Conservation (phyloP, 2,888 invertebrate species). For the Lasioglossum morio region DNA sequence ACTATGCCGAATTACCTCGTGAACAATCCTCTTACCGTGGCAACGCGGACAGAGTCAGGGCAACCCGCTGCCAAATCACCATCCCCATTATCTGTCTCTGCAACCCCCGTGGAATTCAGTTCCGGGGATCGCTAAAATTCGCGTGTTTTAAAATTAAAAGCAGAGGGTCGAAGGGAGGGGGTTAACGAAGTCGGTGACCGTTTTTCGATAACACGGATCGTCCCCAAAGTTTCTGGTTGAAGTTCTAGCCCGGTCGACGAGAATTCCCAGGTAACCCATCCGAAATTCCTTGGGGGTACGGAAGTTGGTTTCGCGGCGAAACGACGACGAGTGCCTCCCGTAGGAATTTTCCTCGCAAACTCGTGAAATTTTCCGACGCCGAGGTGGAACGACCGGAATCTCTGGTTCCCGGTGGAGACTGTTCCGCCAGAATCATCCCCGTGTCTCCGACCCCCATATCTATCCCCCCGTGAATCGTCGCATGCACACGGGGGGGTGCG, state of each 20-base stretch:
- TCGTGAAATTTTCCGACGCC: conserved; percentile 24
- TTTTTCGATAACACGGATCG: conserved; percentile 13
- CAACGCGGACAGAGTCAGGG: neutral
- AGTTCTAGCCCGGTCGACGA: neutral
- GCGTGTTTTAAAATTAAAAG: neutral
- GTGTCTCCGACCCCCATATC: neutral
- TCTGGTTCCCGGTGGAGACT: neutral
- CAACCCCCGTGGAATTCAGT: neutral
- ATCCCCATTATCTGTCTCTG: neutral
- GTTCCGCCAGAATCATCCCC: neutral
- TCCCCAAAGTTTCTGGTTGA: conserved; percentile 30
- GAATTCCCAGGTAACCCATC: conserved; percentile 41
- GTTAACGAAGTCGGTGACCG: neutral
- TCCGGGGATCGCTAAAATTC: neutral
- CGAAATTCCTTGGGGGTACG: conserved; percentile 38
- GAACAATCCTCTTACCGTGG: neutral
- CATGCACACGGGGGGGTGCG: neutral
- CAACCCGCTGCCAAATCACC: neutral
- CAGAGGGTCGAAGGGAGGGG: neutral
- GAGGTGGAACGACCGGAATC: conserved; percentile 7
- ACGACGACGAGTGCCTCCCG: conserved; percentile 27
- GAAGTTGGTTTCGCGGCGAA: conserved; percentile 20
- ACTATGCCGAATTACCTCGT: neutral
- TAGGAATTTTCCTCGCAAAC: conserved; percentile 32
- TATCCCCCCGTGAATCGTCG: neutral